Conservation (phyloP, 1,140 invertebrate species). For the Planococcus citri region DNA sequence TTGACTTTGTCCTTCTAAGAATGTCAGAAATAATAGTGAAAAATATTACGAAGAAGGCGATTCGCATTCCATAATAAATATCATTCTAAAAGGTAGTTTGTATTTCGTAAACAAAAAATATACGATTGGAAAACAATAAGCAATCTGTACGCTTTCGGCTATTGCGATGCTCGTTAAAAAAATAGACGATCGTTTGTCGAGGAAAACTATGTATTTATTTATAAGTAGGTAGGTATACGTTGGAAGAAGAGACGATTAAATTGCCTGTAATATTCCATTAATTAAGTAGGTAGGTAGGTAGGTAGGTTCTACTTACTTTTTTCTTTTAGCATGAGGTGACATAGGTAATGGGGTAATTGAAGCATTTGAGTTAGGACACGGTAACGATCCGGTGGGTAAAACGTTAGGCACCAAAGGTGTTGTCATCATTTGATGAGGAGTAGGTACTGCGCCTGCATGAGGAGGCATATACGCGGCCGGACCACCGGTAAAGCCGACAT, state of each 20-base stretch:
- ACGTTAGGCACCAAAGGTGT: background rate
- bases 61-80: background rate
- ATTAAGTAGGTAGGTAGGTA: no score
- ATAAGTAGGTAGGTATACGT: no score
- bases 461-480: background rate
- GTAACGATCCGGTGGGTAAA: background rate
- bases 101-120: background rate
- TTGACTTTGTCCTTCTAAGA: no score
- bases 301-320: background rate
- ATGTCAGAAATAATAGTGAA: background rate
- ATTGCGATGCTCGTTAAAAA: no score
- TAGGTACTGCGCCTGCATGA: background rate
- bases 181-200: no score
- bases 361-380: background rate
- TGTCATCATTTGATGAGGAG: slow-evolving; percentile 6
- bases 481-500: background rate
- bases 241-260: no score
- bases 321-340: background rate
- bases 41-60: background rate
- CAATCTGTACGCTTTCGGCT: no score
- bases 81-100: background rate
- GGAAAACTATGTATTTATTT: no score
- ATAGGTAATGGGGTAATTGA: background rate
- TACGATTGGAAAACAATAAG: background rate
- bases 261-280: no score